Conservation (phyloP, 2,888 invertebrate genomes). For the Drosophila macrothrix region DNA sequence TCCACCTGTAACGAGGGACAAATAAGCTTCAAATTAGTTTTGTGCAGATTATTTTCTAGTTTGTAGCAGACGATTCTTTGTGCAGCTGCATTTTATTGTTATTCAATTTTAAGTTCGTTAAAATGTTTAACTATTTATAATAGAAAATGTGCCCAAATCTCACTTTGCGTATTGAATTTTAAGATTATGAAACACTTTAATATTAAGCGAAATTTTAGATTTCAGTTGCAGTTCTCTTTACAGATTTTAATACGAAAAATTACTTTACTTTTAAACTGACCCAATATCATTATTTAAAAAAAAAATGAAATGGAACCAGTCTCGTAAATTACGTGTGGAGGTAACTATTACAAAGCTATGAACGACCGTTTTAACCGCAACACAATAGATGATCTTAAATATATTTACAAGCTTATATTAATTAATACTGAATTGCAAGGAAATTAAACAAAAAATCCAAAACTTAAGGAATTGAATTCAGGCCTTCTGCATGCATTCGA, state of each 20-base stretch:
- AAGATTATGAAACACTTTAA: neutral
- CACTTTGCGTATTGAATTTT: neutral
- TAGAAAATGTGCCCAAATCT: neutral
- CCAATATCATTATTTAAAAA: neutral
- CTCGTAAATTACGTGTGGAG: neutral
- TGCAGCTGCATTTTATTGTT: neutral
- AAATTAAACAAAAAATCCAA: neutral
- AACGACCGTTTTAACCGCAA: neutral
- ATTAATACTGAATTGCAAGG: neutral
- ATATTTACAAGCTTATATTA: neutral
- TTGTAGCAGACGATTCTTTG: neutral
- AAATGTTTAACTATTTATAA: neutral
- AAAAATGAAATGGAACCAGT: neutral
- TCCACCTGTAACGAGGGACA: slow-evolving; percentile 87
- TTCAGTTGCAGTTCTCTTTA: neutral
- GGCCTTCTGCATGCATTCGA: neutral
- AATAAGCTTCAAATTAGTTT: neutral
- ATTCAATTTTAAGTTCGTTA: neutral
- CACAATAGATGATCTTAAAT: neutral
- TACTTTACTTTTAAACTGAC: neutral
- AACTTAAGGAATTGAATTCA: neutral
- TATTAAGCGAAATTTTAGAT: no score
- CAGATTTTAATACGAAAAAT: neutral
- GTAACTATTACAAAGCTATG: neutral
- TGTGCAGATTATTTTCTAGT: neutral